Evolutionary conservation across 2,797 vertebrate genomes (phyloP).

Genomic region (Gouania willdenowi): DNA sequence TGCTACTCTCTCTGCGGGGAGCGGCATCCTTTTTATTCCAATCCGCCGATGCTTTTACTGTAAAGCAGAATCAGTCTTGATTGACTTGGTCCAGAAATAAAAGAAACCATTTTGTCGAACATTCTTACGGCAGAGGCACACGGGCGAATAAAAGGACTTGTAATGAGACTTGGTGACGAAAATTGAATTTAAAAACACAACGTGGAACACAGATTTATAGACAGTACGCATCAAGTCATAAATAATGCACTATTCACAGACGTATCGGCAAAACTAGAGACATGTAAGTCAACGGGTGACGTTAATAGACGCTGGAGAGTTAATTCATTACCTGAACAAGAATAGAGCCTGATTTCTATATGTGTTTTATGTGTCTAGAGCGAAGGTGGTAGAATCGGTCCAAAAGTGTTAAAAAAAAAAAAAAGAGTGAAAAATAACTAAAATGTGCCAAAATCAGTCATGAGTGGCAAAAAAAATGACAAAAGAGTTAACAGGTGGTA

Average conservation of each 20-base stretch:
- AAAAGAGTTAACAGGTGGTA: too few relatives aligned
- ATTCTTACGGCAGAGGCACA: too few relatives aligned
- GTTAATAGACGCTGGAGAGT: constrained; percentile 46
- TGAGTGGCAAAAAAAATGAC: too few relatives aligned
- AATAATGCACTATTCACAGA: constrained; percentile 9
- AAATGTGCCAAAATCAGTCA: too few relatives aligned
- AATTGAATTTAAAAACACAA: not conserved
- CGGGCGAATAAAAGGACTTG: not conserved
- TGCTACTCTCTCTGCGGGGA: constrained; percentile 7
- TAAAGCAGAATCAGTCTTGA: not conserved
- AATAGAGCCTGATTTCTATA: constrained; percentile 9
- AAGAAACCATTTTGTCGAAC: too few relatives aligned
- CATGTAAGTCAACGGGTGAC: constrained; percentile 35
- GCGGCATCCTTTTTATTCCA: not conserved
- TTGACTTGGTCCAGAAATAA: constrained; percentile 1
- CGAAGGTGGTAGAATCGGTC: constrained; percentile 26
- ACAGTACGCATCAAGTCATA: not conserved
- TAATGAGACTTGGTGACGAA: constrained; percentile 1
- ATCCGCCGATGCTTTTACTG: not conserved
- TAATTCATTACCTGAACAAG: constrained; percentile 21
- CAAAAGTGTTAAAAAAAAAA: too few relatives aligned
- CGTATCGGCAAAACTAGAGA: not conserved
- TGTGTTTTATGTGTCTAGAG: constrained; percentile 32
- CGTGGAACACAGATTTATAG: constrained; percentile 5
- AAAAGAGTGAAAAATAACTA: too few relatives aligned